phyloP scores from a whole-genome alignment of 2,888 invertebrate genomes.

The Tachina fera region DNA sequence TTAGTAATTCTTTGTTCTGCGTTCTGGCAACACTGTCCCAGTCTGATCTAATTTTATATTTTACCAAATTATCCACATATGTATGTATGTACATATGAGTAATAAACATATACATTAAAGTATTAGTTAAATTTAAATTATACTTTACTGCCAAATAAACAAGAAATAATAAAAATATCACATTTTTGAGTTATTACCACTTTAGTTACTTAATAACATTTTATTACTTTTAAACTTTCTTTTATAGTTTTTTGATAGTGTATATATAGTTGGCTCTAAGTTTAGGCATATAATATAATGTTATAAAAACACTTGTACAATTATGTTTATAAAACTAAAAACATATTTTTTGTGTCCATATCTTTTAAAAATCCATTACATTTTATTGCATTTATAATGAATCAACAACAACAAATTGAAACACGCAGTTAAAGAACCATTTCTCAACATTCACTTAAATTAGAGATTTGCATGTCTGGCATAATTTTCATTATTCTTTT shows the following conservation, averaged over 20 bases:
- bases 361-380: constrained; percentile 66
- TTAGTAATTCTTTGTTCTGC: too few relatives aligned
- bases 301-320: constrained; percentile 32
- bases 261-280: not conserved
- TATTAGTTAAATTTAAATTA: too few relatives aligned
- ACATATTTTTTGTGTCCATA: constrained; percentile 29
- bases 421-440: constrained; percentile 62
- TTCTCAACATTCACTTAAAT: constrained; percentile 65
- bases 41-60: too few relatives aligned
- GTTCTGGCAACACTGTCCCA: too few relatives aligned
- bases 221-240: not conserved
- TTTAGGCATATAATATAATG: constrained; percentile 33
- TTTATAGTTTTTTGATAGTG: not conserved
- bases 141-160: too few relatives aligned
- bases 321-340: constrained; percentile 33
- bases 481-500: constrained; percentile 58
- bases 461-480: constrained; percentile 70
- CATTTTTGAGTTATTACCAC: too few relatives aligned
- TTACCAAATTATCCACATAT: too few relatives aligned
- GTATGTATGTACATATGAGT: too few relatives aligned
- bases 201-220: too few relatives aligned
- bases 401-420: constrained; percentile 53
- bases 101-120: too few relatives aligned
- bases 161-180: too few relatives aligned
- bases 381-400: constrained; percentile 59